Base-by-base conservation (phyloP, 2,888 invertebrate genomes). In the Empis stercorea region DNA sequence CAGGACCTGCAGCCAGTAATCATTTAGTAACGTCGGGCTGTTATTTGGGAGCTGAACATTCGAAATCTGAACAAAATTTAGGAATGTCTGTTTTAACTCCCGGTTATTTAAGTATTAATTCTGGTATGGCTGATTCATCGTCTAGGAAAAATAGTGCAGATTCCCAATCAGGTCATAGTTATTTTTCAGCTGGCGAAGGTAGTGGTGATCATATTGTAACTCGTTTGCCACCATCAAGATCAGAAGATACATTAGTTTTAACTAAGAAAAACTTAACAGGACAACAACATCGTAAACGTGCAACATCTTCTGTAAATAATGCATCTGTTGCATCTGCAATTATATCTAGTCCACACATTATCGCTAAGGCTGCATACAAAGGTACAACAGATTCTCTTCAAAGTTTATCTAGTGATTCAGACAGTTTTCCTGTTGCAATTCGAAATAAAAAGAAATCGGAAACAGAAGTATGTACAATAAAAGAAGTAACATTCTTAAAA, bases 21-120 rank as follows among this genome's bases (percentile, higher is more conserved):
- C 73, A 74, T 43, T 67, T 75, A 39, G 65, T 73, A 55, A 65
- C 74, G 53, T 53, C 53, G 2, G 62, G 72, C 4, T 75, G 72
- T 56, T 61, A 78, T 43, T 55, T 73, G 5, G 76, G 76, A 47
- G 76, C 80, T 2, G 87, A 88, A 58, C 81, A 87, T 58, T 87
- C 87, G 54, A 87, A 87, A 63, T 87, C 87, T 27, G 88, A 88
- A 58, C 88, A 88, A 60, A 76, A 79, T 57, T 61, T 78, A 6
- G 67, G 65, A 10, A 44, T 48, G 1, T 43, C 49, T 14, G 6
- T 14, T 9, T 14, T 40, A 23, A n/a, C 40, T 9, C 40, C 40
- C 1, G 40, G 76, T 51, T 78, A 74, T 55, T 60, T 78, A 27
- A 75, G 71, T 54, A 70, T 74, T 2, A 74, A 74, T 34, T 58